These are phyloP conservation scores for Xenentodon cancila DNA, from an alignment of 2,797 vertebrate genomes.

Conservation along the genomic window DNA sequence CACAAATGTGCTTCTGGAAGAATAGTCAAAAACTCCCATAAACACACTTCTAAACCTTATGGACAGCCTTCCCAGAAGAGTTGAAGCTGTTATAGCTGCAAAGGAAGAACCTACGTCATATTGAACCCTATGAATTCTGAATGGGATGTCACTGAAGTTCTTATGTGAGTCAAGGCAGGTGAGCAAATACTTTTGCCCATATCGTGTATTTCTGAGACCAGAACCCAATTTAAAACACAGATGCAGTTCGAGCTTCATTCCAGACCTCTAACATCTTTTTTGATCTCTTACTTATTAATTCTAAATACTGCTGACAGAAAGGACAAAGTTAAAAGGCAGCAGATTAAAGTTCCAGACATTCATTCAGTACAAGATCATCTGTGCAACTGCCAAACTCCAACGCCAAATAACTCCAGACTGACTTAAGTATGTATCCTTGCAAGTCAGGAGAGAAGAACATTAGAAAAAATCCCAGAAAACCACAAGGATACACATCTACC, in stretches of 20 bases:
- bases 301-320: neutral
- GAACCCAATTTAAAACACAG: slow-evolving; percentile 4
- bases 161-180: no score
- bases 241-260: neutral
- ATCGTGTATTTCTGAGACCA: neutral
- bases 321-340: slow-evolving; percentile 7
- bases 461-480: slow-evolving; percentile 40
- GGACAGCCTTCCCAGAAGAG: no score
- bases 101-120: no score
- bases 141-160: no score
- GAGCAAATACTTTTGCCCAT: no score
- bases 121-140: no score
- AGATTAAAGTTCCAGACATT: slow-evolving; percentile 35
- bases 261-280: slow-evolving; percentile 11
- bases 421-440: slow-evolving; percentile 19
- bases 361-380: slow-evolving; percentile 22
- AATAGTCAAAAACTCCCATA: no score
- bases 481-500: slow-evolving; percentile 40
- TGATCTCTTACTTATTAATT: slow-evolving; percentile 14
- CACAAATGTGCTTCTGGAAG: no score
- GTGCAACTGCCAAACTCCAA: slow-evolving; percentile 13
- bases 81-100: no score
- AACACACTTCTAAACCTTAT: no score
- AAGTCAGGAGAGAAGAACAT: slow-evolving; percentile 27
- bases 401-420: slow-evolving; percentile 16